Percentiles rank a stretch among this genome's conserved stretches.
Conservation (phyloP, 2,888 invertebrate species). For the Ischnus inquisitorius region DNA sequence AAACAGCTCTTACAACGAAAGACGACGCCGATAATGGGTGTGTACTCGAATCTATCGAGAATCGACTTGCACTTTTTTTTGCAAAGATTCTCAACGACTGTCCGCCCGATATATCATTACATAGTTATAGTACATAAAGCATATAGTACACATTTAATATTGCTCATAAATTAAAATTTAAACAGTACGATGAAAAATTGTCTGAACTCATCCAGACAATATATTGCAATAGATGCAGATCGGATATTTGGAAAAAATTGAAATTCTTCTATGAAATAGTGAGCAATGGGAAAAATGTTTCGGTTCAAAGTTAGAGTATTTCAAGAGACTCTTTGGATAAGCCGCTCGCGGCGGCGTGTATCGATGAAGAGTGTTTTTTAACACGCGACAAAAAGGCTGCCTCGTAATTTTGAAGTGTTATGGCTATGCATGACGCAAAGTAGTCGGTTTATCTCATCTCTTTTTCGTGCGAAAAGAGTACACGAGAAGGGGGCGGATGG, state of each 20-base stretch:
- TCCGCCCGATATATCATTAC: background rate
- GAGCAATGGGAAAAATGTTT: background rate
- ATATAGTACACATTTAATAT: too few relatives aligned
- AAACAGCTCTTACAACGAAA: conserved; percentile 73
- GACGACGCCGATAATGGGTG: conserved; percentile 28
- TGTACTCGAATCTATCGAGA: background rate
- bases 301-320: background rate
- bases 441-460: conserved; percentile 6
- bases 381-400: background rate
- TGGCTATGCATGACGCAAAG: conserved; percentile 13
- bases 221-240: too few relatives aligned
- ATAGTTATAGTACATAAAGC: background rate
- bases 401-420: conserved; percentile 21
- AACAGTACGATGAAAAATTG: too few relatives aligned
- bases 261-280: too few relatives aligned
- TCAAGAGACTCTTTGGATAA: background rate
- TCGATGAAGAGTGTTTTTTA: background rate
- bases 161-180: too few relatives aligned
- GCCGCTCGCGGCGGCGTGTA: background rate
- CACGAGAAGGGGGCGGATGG: too few relatives aligned
- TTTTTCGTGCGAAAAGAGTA: conserved; percentile 62
- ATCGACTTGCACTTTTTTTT: background rate
- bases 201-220: too few relatives aligned
- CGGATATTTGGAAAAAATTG: too few relatives aligned
- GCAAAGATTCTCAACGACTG: background rate